These are phyloP conservation scores for Pelobates fuscus DNA, from an alignment of 2,113 vertebrate species.

Conservation along the genomic window DNA sequence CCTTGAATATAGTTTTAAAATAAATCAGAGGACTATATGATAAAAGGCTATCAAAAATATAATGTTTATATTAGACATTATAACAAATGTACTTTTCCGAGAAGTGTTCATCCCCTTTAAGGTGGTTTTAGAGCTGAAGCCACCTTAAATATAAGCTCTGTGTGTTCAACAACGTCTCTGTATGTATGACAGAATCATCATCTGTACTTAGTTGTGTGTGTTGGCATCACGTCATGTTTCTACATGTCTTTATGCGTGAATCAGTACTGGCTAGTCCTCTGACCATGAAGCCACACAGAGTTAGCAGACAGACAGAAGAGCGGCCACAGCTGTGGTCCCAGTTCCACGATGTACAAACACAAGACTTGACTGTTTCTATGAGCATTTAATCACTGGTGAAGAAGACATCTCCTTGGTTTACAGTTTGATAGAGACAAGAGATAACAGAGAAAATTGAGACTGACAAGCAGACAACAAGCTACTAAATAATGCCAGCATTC, in stretches of 20 bases:
- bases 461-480: conserved; percentile 55
- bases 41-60: too few species aligned
- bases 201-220: background rate
- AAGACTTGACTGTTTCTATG: conserved; percentile 60
- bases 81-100: too few species aligned
- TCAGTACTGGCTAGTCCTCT: conserved; percentile 54
- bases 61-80: too few species aligned
- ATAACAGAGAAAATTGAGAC: conserved; percentile 54
- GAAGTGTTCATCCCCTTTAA: too few species aligned
- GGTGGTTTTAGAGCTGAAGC: too few species aligned
- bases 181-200: too few species aligned
- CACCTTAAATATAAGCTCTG: too few species aligned
- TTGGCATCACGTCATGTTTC: conserved; percentile 26
- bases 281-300: conserved; percentile 55
- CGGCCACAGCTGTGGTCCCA: conserved; percentile 6
- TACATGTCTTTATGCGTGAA: background rate
- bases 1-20: too few species aligned
- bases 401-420: conserved; percentile 60
- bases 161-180: too few species aligned
- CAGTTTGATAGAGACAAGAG: conserved; percentile 64
- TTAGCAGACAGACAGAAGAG: conserved; percentile 54
- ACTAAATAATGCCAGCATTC: conserved; percentile 50
- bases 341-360: conserved; percentile 8
- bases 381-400: conserved; percentile 70
- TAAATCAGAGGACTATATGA: too few species aligned